phyloP scores from a whole-genome alignment of 2,888 invertebrate genomes.

The Nemotelus pantherinus region DNA sequence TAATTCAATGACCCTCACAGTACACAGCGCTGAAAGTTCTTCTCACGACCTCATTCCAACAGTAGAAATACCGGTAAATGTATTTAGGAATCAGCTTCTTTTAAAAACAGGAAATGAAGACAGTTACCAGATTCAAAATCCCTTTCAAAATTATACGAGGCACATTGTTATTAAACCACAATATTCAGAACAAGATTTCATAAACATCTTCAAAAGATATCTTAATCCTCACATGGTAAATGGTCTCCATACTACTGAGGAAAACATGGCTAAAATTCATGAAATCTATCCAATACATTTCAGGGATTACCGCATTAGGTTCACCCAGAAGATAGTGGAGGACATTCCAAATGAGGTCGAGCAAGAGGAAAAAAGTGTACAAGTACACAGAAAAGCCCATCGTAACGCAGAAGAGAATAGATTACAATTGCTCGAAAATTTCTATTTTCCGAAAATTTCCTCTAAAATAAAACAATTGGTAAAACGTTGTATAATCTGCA shows the following conservation, averaged over 20 bases:
- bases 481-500: conserved; percentile 36
- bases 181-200: conserved; percentile 8
- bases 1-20: conserved; percentile 15
- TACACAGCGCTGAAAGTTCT: conserved; percentile 29
- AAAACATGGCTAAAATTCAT: conserved; percentile 42
- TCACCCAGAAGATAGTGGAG: conserved; percentile 43
- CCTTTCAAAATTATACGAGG: conserved; percentile 14
- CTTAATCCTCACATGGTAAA: conserved; percentile 39
- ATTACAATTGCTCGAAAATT: neutral
- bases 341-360: conserved; percentile 37
- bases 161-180: conserved; percentile 5
- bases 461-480: conserved; percentile 40
- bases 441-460: conserved; percentile 45
- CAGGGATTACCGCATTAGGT: conserved; percentile 41
- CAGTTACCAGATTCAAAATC: conserved; percentile 13
- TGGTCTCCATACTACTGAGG: conserved; percentile 38
- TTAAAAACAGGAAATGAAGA: conserved; percentile 20
- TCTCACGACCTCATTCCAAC: conserved; percentile 18
- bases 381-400: conserved; percentile 47
- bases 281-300: conserved; percentile 47
- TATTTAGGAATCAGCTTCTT: conserved; percentile 21
- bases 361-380: conserved; percentile 46
- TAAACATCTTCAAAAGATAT: conserved; percentile 32
- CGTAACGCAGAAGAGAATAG: conserved; percentile 46
- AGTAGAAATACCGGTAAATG: conserved; percentile 28